Conservation (phyloP, 2,113 vertebrate genomes). For the Oreochromis aureus region DNA sequence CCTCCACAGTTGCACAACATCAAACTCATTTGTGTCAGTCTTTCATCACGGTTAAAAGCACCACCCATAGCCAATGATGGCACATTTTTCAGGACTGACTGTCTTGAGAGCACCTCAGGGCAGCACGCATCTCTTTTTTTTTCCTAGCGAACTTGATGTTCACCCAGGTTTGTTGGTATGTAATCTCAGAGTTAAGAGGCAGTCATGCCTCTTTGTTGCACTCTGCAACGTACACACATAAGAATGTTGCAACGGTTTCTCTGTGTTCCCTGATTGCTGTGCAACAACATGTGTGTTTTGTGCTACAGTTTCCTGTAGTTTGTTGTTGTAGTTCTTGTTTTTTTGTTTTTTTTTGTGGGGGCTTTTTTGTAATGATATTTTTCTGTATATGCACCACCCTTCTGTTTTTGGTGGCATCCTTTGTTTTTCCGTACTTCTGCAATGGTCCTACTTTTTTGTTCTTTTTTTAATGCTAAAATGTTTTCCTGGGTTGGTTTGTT, state of each 20-base stretch:
- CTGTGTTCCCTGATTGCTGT: background rate
- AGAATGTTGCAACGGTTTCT: background rate
- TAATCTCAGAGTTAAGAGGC: background rate
- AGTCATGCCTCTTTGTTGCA: background rate
- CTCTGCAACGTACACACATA: background rate
- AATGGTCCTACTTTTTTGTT: background rate
- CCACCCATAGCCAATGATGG: background rate
- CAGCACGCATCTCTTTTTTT: background rate
- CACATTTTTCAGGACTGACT: background rate
- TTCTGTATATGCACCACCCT: background rate
- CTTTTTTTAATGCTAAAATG: background rate
- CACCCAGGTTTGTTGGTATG: slow-evolving; percentile 1
- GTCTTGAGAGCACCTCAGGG: background rate
- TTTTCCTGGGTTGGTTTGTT: background rate
- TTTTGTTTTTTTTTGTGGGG: background rate
- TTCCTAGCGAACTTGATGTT: slow-evolving; percentile 1
- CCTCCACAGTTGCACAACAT: background rate
- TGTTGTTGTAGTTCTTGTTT: background rate
- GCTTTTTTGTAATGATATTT: background rate
- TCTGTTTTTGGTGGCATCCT: background rate
- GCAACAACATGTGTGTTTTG: background rate
- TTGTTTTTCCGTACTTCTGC: background rate
- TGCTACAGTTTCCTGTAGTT: background rate
- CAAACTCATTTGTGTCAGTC: background rate
- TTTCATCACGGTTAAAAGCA: background rate